Conservation (phyloP, 2,113 vertebrate genomes). For the Lepidothrix coronata region DNA sequence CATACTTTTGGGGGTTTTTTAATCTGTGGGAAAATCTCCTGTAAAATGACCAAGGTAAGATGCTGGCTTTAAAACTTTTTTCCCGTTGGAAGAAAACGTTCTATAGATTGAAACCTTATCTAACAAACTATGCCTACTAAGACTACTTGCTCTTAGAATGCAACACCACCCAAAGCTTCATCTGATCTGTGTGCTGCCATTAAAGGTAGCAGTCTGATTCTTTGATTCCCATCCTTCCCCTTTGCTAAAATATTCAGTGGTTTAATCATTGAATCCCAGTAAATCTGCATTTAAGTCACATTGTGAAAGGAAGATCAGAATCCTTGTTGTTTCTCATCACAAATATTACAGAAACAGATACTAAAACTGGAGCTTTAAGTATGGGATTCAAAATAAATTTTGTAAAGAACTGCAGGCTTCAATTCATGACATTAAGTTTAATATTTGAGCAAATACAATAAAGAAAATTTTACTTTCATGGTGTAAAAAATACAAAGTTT, state of each 20-base stretch:
- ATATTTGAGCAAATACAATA: not conserved
- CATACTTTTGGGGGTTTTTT: not conserved
- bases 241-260: not conserved
- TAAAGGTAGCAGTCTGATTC: not conserved
- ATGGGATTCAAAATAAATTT: not conserved
- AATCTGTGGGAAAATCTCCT: not conserved
- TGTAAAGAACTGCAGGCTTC: not conserved
- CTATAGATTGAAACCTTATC: not conserved
- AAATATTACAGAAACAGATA: not conserved
- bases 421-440: not conserved
- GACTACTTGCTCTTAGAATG: not conserved
- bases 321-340: not conserved
- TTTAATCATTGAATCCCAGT: not conserved
- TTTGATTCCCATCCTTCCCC: not conserved
- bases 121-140: not conserved
- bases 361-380: not conserved
- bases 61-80: not conserved
- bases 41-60: not conserved
- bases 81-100: not conserved
- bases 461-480: not conserved
- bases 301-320: not conserved
- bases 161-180: not conserved
- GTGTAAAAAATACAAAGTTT: conserved; percentile 11
- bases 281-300: not conserved
- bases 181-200: not conserved